Percentiles rank a stretch among this genome's conserved stretches.
Conservation (phyloP, 2,113 vertebrate species). For the Pygathrix nemaeus region DNA sequence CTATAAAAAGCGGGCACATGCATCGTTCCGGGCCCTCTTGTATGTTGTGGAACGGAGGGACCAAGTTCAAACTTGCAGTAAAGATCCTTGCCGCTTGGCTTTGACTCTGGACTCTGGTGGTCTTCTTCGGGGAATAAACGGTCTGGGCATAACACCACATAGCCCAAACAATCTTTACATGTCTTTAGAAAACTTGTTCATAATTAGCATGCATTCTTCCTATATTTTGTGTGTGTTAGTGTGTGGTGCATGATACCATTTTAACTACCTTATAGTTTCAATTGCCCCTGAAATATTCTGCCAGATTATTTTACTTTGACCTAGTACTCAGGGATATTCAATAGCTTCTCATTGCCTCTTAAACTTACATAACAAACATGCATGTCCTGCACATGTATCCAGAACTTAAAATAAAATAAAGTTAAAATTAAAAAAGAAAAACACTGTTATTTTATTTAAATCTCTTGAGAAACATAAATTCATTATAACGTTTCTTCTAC, state of each 20-base stretch:
- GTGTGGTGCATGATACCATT: background rate
- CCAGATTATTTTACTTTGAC: background rate
- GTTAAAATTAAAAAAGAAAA: background rate
- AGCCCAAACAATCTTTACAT: background rate
- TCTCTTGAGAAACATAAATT: background rate
- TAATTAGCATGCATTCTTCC: background rate
- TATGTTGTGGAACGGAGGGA: too few relatives aligned
- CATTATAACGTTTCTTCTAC: background rate
- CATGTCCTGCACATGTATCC: too few relatives aligned
- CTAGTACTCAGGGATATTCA: background rate
- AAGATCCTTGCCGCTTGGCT: too few relatives aligned
- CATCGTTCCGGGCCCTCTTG: too few relatives aligned
- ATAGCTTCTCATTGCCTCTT: background rate
- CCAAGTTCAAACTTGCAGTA: too few relatives aligned
- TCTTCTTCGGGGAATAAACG: too few relatives aligned
- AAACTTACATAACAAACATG: background rate
- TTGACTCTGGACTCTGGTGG: too few relatives aligned
- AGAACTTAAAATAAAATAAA: too few relatives aligned
- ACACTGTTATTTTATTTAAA: background rate
- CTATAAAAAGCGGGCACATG: too few relatives aligned
- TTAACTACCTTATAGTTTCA: background rate
- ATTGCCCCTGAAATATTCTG: background rate
- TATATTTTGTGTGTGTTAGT: background rate
- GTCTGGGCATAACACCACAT: background rate
- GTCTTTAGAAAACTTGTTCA: background rate